phyloP scores from a whole-genome alignment of 2,113 vertebrate species.

The Hydrochoerus hydrochaeris region DNA sequence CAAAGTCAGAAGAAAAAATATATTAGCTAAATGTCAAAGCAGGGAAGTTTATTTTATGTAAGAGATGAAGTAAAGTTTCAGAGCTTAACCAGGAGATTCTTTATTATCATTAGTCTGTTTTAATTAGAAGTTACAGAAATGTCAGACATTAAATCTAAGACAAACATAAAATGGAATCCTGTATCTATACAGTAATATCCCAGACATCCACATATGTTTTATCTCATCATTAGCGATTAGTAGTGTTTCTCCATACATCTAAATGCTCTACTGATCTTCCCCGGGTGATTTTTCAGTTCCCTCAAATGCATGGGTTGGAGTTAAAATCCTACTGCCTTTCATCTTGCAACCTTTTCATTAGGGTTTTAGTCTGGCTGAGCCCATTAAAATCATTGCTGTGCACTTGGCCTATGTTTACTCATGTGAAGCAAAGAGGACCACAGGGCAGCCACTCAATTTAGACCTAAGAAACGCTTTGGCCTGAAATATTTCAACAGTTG shows the following conservation, averaged over 20 bases:
- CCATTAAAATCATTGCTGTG: not conserved
- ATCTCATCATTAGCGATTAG: constrained; percentile 43
- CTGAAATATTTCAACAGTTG: constrained; percentile 67
- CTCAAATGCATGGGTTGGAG: not conserved
- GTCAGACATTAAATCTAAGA: constrained; percentile 66
- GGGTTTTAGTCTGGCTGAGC: constrained; percentile 13
- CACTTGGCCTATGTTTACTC: constrained; percentile 39
- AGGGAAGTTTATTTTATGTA: constrained; percentile 58
- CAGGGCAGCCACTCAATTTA: constrained; percentile 16
- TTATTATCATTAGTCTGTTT: constrained; percentile 68
- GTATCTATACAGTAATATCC: constrained; percentile 4
- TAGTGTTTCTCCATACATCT: constrained; percentile 16
- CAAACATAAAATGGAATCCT: constrained; percentile 67
- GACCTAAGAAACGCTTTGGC: not conserved
- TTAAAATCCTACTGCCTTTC: constrained; percentile 57
- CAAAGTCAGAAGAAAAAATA: not conserved
- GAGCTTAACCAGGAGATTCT: constrained; percentile 32
- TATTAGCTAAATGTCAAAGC: constrained; percentile 53
- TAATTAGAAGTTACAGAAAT: constrained; percentile 73
- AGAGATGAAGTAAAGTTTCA: constrained; percentile 61
- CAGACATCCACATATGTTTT: not conserved
- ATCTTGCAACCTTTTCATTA: constrained; percentile 48
- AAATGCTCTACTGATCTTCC: constrained; percentile 50
- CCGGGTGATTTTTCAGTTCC: constrained; percentile 36
- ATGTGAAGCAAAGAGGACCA: not conserved